Percentiles rank a stretch among this genome's conserved stretches.
Conservation (phyloP, 2,797 vertebrate genomes). For the Pangasius mekongensis region DNA sequence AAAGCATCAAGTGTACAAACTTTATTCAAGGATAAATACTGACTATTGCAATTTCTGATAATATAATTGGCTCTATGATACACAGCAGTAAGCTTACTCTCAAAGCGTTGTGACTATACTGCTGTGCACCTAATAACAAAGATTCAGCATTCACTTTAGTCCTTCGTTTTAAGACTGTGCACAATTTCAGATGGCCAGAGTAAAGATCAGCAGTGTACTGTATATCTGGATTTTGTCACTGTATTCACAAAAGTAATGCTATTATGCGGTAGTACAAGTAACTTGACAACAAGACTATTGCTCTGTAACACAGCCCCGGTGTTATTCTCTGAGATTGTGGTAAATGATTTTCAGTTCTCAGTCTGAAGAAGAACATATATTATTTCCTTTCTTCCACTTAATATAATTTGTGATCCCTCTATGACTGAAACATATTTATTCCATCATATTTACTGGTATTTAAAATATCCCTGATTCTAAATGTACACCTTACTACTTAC, state of each 20-base stretch:
- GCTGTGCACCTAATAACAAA: neutral
- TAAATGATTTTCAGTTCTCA: neutral
- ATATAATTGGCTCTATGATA: neutral
- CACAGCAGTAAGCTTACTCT: neutral
- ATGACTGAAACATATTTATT: neutral
- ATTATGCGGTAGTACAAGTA: neutral
- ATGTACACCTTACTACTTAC: neutral
- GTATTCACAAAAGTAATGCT: neutral
- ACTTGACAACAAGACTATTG: neutral
- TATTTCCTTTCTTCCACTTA: neutral
- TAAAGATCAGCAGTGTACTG: neutral
- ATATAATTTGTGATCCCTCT: neutral
- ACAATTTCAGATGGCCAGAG: neutral
- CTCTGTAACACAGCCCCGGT: neutral
- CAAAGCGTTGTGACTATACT: neutral
- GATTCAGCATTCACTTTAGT: neutral
- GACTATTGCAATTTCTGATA: neutral
- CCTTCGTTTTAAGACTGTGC: neutral
- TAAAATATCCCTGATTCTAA: neutral
- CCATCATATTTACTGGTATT: neutral
- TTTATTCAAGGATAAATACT: neutral
- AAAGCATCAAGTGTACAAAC: neutral
- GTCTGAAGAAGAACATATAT: neutral
- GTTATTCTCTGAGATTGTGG: neutral
- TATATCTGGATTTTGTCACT: neutral